Evolutionary conservation across 2,797 vertebrate genomes (phyloP), one percentile per base, ranked within the genome.

Genomic region (Eutrigla gurnardus): DNA sequence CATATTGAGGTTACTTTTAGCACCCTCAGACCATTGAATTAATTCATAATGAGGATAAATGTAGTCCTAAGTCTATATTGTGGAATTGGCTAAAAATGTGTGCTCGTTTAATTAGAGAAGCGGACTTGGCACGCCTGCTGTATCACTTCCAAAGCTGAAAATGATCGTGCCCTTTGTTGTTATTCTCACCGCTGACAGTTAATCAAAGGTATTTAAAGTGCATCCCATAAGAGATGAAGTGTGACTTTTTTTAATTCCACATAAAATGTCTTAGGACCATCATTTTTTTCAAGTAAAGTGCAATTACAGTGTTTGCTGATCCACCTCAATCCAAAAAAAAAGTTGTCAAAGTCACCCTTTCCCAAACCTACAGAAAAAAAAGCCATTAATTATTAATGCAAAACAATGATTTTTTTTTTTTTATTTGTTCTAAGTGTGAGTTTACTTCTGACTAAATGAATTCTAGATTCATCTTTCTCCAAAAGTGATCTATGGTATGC

Each of bases 301-400:
- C 91, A 92, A 93, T 95, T 94, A 94, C 88, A 86, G 78, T 84
- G 81, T 90, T 91, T 86, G 85, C 80, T 90, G 84, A 73, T 86
- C 81, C 89, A 85, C 84, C 76, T 91, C 80, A 84, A 81, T 84
- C 82, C 81, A 86, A 89, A 83, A 81, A 80, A 88, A 82, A 82
- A 82, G 83, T 80, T 84, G 73, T 84, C 80, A 72, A 82, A 80
- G 49, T 84, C 76, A 70, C 77, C 74, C 57, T 58, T 25, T 46
- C 77, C 82, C 74, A 82, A 80, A 60, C 78, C 52, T 65, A 66
- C 67, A 82, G 70, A 90, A 74, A 79, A 83, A 77, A 66, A 92
- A 92, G 86, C 86, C 88, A 91, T 88, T 90, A 2, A 74, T 78
- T 91, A 25, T 76, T 61, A 86, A 77, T 85, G 53, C 70, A 76